Base-by-base conservation (phyloP, 2,113 vertebrate genomes). In the Catharus fuscescens region DNA sequence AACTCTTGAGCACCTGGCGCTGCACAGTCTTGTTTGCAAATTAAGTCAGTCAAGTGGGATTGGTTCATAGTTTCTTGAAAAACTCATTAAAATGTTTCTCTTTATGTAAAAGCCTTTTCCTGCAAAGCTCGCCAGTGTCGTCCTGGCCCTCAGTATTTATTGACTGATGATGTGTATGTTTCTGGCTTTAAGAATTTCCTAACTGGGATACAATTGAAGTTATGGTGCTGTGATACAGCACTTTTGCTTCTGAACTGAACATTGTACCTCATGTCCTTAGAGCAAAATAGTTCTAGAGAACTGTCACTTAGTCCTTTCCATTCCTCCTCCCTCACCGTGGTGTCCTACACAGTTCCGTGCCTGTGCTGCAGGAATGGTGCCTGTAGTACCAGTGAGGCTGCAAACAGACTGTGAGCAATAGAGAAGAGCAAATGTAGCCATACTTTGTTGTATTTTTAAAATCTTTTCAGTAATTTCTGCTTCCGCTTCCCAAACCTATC, bases 1-100 rank as follows among this genome's bases (percentile, higher is more conserved):
- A 70, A 95, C 88, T 82, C 42, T 80, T 26, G 44, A 93, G 86
- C 62, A 76, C 73, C 91, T 61, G 78, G 95, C 5, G 95, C 96
- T 96, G 95, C 96, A 95, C 95, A 88, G 91, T 88, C 88, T 72
- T 65, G 48, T 77, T 82, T 91, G 86, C 65, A 65, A 76, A 69
- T 82, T 77, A 85, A 96, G 94, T 89, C 93, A 96, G 93, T 97
- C 92, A 96, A 97, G 94, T 96, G 92, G 94, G 95, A 96, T 96
- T 96, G 92, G 80, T 96, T 97, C 0, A 1, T 38, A 79, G 83
- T 79, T 71, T 67, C 57, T 89, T 81, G 80, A 76, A 94, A 93
- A 92, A 81, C 65, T 69, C 28, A 54, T 56, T 5, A 77, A 94
- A 94, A 64, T 48, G 73, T 95, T 90, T 92, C 69, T 90, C 40